These are phyloP conservation scores for Piezodorus guildinii DNA, from an alignment of 1,140 invertebrate genomes.

Conservation along the genomic window DNA sequence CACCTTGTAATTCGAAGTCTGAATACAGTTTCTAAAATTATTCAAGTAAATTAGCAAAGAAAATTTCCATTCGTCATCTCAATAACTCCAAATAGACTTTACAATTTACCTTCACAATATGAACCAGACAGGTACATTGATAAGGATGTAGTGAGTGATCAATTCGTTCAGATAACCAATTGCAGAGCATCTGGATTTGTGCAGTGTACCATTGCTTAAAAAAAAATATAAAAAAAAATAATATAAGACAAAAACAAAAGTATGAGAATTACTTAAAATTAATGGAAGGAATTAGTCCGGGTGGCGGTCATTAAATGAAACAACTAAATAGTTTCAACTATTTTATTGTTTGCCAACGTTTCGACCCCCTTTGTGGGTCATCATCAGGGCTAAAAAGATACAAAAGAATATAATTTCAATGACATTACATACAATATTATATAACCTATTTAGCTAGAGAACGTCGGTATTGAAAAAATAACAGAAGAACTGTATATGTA, in stretches of 20 bases:
- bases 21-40: slow-evolving; percentile 88
- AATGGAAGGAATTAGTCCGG: no score
- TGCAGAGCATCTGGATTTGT: slow-evolving; percentile 88
- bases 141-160: slow-evolving; percentile 92
- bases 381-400: no score
- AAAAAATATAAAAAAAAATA: slow-evolving; percentile 17
- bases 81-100: not conserved
- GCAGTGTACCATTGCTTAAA: slow-evolving; percentile 83
- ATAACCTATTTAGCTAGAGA: no score
- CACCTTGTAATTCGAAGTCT: slow-evolving; percentile 97
- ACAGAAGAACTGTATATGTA: no score
- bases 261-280: no score
- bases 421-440: no score
- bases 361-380: no score
- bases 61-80: slow-evolving; percentile 4
- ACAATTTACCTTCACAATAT: slow-evolving; percentile 76
- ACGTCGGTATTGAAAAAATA: no score
- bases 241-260: not conserved
- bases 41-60: slow-evolving; percentile 17
- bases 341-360: no score
- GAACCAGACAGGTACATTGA: slow-evolving; percentile 92
- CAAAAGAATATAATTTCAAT: no score
- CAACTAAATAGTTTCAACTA: no score
- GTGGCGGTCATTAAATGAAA: no score
- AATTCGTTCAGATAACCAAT: slow-evolving; percentile 86